Evolutionary conservation across 1,140 invertebrate genomes (phyloP).

Genomic region (Drosophila grimshawi): DNA sequence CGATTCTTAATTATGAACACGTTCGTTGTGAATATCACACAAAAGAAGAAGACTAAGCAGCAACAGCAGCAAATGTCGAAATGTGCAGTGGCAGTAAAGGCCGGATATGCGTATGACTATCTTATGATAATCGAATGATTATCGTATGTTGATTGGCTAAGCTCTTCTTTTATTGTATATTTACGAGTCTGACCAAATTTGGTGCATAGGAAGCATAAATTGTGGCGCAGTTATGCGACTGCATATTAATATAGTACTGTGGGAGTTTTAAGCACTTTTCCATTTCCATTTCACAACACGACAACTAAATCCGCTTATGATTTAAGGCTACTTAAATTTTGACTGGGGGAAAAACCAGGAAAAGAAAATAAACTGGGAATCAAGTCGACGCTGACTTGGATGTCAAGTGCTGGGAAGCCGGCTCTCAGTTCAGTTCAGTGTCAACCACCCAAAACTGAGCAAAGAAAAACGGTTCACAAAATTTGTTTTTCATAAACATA

Average conservation of each 20-base stretch:
- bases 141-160: slow-evolving; percentile 40
- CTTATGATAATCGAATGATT: slow-evolving; percentile 77
- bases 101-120: slow-evolving; percentile 97
- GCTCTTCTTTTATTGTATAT: neutral
- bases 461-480: slow-evolving; percentile 25
- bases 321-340: neutral
- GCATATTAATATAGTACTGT: slow-evolving; percentile 27
- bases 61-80: neutral
- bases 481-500: slow-evolving; percentile 8
- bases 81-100: slow-evolving; percentile 1
- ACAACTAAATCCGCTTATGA: neutral
- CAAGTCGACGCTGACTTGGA: slow-evolving; percentile 7
- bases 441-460: slow-evolving; percentile 7
- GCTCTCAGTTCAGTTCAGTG: slow-evolving; percentile 7
- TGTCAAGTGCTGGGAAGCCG: slow-evolving; percentile 10
- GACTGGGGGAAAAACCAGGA: neutral
- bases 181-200: slow-evolving; percentile 37
- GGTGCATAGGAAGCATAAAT: slow-evolving; percentile 53
- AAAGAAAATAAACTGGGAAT: neutral
- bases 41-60: neutral
- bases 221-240: slow-evolving; percentile 9
- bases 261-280: slow-evolving; percentile 8
- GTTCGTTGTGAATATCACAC: slow-evolving; percentile 19
- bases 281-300: neutral
- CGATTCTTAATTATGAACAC: slow-evolving; percentile 16